These are phyloP conservation scores for Anolis apletophallus DNA, from an alignment of 2,797 vertebrate genomes.

Conservation along the genomic window DNA sequence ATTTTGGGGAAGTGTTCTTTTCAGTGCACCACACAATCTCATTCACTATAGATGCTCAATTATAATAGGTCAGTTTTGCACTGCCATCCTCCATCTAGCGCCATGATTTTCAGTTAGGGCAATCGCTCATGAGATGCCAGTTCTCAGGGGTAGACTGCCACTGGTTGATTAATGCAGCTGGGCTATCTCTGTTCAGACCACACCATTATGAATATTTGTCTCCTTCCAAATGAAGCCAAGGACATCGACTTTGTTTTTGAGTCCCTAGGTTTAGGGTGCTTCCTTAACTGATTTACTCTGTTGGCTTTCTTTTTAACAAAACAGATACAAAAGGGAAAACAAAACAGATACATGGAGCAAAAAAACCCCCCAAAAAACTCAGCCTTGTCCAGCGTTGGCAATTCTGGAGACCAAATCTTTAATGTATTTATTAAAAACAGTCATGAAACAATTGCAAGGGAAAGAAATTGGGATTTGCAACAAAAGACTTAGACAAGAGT, in stretches of 20 bases:
- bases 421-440: slow-evolving; percentile 55
- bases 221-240: slow-evolving; percentile 54
- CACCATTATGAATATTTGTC: slow-evolving; percentile 57
- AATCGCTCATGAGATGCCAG: slow-evolving; percentile 30
- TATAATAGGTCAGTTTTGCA: slow-evolving; percentile 7
- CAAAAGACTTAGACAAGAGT: too few relatives aligned
- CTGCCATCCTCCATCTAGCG: slow-evolving; percentile 19
- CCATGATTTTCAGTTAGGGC: background rate
- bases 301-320: background rate
- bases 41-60: slow-evolving; percentile 27
- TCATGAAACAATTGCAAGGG: background rate
- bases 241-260: slow-evolving; percentile 41
- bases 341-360: slow-evolving; percentile 40
- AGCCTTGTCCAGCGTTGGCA: slow-evolving; percentile 38
- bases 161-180: slow-evolving; percentile 37
- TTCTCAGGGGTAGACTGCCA: slow-evolving; percentile 23
- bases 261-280: slow-evolving; percentile 22
- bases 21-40: slow-evolving; percentile 23
- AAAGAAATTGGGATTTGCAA: background rate
- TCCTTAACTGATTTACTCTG: slow-evolving; percentile 48
- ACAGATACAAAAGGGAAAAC: background rate
- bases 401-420: slow-evolving; percentile 7
- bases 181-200: slow-evolving; percentile 26
- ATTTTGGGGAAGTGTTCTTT: background rate
- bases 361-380: rapidly evolving